These are phyloP conservation scores for Nycticebus coucang DNA, from an alignment of 2,113 vertebrate genomes.

Conservation along the genomic window DNA sequence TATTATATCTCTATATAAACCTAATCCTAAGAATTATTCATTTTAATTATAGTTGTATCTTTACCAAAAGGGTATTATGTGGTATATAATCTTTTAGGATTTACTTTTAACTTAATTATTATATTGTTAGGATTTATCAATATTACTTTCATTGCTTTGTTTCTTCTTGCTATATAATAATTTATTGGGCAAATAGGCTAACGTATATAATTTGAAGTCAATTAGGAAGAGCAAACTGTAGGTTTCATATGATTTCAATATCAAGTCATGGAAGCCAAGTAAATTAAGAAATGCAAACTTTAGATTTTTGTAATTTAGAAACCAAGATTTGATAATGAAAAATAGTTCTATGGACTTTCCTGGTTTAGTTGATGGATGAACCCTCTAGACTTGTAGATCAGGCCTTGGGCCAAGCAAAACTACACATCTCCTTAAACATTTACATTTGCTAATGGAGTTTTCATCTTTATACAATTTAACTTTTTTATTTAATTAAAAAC, in stretches of 20 bases:
- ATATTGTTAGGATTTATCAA: not conserved
- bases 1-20: not conserved
- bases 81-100: not conserved
- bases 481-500: constrained; percentile 53
- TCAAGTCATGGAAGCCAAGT: not conserved
- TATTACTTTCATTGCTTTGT: not conserved
- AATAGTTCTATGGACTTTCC: not conserved
- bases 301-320: not conserved
- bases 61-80: not conserved
- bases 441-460: not conserved
- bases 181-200: not conserved
- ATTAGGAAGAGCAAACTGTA: constrained; percentile 15
- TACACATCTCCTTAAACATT: not conserved
- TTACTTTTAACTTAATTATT: constrained; percentile 1
- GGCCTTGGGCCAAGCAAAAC: not conserved
- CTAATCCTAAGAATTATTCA: constrained; percentile 5
- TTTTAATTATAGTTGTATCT: not conserved
- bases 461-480: constrained; percentile 16
- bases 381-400: not conserved
- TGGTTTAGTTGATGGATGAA: not conserved
- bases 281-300: constrained; percentile 12
- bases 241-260: not conserved
- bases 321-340: constrained; percentile 24
- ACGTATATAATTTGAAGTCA: constrained; percentile 45
- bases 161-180: not conserved